Percentiles rank a stretch among this genome's conserved stretches.
phyloP scores from a whole-genome alignment of 2,113 vertebrate species.

The Pongo abelii region DNA sequence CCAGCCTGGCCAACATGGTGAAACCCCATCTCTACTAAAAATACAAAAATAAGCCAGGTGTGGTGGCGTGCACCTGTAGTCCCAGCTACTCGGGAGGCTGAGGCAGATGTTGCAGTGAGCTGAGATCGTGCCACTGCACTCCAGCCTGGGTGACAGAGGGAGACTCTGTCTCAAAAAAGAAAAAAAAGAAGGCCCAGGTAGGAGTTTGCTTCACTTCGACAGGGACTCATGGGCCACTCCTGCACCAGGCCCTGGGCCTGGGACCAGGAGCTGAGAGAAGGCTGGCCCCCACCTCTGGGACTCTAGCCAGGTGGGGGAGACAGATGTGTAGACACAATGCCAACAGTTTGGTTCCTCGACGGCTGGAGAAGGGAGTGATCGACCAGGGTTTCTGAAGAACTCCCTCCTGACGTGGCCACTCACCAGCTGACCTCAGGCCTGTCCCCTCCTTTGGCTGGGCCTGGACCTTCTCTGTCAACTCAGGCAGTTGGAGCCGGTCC shows the following conservation, averaged over 20 bases:
- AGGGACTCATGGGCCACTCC: background rate
- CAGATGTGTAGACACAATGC: fast-evolving
- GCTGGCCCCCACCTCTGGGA: fast-evolving
- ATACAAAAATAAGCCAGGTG: too few relatives aligned
- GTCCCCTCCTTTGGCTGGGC: background rate
- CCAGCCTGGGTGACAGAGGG: too few relatives aligned
- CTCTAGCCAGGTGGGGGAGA: background rate
- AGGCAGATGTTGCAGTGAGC: too few relatives aligned
- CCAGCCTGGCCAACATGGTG: too few relatives aligned
- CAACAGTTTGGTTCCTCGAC: conserved; percentile 53
- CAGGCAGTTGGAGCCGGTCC: background rate
- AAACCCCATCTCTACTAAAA: too few relatives aligned
- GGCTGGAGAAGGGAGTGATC: conserved; percentile 5
- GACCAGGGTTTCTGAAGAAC: background rate
- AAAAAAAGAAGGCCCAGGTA: too few relatives aligned
- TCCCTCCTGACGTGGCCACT: conserved; percentile 44
- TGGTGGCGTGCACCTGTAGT: too few relatives aligned
- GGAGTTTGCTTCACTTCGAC: background rate
- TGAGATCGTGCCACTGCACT: too few relatives aligned
- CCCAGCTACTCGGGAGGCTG: too few relatives aligned
- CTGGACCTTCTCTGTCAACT: background rate
- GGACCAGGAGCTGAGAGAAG: background rate
- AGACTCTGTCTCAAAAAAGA: too few relatives aligned
- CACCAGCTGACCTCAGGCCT: conserved; percentile 40
- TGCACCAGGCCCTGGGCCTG: background rate